Evolutionary conservation across 2,113 vertebrate species (phyloP).

Genomic region (Pseudonaja textilis): DNA sequence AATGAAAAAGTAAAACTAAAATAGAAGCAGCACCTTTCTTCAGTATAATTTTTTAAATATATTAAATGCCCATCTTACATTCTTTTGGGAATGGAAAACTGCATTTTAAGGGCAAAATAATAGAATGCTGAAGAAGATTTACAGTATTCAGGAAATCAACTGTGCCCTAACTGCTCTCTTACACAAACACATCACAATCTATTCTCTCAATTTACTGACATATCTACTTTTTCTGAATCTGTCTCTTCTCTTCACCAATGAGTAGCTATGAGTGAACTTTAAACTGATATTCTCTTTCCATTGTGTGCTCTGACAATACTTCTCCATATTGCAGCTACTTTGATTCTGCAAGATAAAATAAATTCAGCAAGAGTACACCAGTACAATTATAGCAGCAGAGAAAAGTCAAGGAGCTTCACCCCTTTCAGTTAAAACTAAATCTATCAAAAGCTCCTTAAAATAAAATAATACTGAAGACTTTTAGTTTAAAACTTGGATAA

Average conservation of each 20-base stretch:
- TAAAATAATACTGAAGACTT: background rate
- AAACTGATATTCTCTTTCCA: background rate
- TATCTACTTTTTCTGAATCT: background rate
- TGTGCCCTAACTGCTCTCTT: background rate
- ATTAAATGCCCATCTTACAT: background rate
- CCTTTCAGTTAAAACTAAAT: background rate
- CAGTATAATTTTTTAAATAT: background rate
- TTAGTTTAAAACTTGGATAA: background rate
- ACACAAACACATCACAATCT: background rate
- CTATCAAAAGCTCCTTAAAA: background rate
- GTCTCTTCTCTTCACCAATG: background rate
- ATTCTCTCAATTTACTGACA: background rate
- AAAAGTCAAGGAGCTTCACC: background rate
- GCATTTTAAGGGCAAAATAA: background rate
- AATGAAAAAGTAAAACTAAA: background rate
- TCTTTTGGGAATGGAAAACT: background rate
- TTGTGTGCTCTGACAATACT: background rate
- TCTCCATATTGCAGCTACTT: background rate
- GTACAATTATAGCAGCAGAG: background rate
- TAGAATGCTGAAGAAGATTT: background rate
- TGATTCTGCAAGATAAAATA: conserved; percentile 5
- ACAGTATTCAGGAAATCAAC: background rate
- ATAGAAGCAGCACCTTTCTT: background rate
- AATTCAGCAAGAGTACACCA: background rate
- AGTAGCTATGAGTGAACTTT: background rate